Evolutionary conservation across 2,888 invertebrate species (phyloP).

Genomic region (Cistogaster globosa): DNA sequence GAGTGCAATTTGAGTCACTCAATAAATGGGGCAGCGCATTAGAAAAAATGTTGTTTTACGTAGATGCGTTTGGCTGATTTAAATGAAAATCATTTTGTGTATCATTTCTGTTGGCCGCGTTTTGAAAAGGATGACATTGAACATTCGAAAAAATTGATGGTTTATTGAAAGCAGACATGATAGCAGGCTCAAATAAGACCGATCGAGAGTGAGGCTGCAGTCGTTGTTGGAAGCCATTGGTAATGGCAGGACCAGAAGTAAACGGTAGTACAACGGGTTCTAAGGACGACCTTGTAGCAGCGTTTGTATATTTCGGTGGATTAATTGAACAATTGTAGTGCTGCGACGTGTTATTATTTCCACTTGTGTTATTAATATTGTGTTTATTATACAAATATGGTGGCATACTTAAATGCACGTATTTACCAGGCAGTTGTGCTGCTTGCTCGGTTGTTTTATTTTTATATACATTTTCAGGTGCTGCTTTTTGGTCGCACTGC

Average conservation of each 20-base stretch:
- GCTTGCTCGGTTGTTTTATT: slow-evolving; percentile 7
- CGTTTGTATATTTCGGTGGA: not conserved
- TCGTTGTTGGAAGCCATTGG: not conserved
- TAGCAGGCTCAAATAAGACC: too few species aligned
- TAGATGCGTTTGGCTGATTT: not conserved
- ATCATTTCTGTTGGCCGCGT: too few species aligned
- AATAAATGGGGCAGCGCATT: too few species aligned
- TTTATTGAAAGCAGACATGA: not conserved
- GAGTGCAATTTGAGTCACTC: too few species aligned
- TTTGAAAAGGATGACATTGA: too few species aligned
- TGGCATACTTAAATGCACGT: slow-evolving; percentile 7
- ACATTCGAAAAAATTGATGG: not conserved
- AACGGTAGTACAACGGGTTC: too few species aligned
- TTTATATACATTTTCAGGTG: slow-evolving; percentile 3
- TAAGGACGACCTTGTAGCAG: not conserved
- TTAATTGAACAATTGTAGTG: not conserved
- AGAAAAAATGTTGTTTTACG: not conserved
- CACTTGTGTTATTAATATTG: not conserved
- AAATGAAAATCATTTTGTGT: not conserved
- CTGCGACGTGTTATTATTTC: slow-evolving; percentile 1
- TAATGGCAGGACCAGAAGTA: not conserved
- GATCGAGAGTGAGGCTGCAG: not conserved
- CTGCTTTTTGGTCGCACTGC: not conserved
- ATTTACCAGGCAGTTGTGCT: not conserved
- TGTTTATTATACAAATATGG: not conserved